phyloP scores from a whole-genome alignment of 1,140 invertebrate species.

The Agrilus planipennis region DNA sequence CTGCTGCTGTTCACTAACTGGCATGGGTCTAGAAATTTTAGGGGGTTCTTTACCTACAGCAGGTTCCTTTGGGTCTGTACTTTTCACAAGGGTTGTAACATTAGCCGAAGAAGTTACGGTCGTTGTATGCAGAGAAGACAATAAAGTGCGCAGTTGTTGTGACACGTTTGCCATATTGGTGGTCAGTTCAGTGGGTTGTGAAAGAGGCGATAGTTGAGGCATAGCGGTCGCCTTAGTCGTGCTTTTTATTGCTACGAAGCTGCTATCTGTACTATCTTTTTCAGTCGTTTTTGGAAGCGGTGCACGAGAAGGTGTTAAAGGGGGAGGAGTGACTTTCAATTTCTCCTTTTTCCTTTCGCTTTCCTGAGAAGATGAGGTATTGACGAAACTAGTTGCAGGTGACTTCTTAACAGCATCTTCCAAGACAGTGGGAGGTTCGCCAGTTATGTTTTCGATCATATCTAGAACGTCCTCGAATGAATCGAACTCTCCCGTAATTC shows the following conservation, averaged over 20 bases:
- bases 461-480: conserved; percentile 55
- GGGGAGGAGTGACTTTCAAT: too few species aligned
- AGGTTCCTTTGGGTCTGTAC: conserved; percentile 1
- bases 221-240: conserved; percentile 38
- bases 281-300: too few species aligned
- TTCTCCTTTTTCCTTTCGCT: too few species aligned
- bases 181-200: conserved; percentile 55
- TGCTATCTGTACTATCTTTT: background rate
- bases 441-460: conserved; percentile 52
- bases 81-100: conserved; percentile 20
- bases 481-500: conserved; percentile 39
- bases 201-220: conserved; percentile 54
- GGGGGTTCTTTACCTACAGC: background rate
- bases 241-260: conserved; percentile 19
- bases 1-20: too few species aligned
- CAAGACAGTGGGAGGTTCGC: conserved; percentile 28
- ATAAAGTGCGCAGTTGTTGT: conserved; percentile 49
- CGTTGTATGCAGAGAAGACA: conserved; percentile 43
- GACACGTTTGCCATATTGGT: conserved; percentile 57
- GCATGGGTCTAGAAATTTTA: too few species aligned
- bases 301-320: too few species aligned
- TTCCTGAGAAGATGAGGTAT: too few species aligned
- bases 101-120: conserved; percentile 24
- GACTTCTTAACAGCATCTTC: too few species aligned
- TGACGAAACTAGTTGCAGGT: too few species aligned